Base-by-base conservation (phyloP, 2,113 vertebrate species). In the Hypomesus transpacificus region DNA sequence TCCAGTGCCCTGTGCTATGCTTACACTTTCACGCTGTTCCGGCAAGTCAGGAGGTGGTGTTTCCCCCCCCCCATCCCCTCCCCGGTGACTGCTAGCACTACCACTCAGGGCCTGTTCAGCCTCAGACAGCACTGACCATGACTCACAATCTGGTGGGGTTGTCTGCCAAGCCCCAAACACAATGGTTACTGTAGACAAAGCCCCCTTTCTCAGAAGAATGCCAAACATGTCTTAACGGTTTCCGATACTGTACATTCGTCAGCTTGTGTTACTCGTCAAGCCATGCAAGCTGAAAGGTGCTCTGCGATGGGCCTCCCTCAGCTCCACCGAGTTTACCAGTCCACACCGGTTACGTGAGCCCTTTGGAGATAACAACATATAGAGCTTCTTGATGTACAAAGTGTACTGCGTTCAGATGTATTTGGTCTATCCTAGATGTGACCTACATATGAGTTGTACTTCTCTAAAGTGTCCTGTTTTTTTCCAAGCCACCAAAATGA, bases 131-230 rank as follows among this genome's bases (percentile, higher is more conserved):
- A 75, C 79, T 80, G 72, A 78, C 76, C 81, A 77, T 89, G 89
- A 91, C 84, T 91, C 89, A 90, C 21, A 76, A 85, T 86, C 87
- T 84, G 80, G 68, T 83, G 76, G 24, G 66, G 70, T 46, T 79
- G 82, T 84, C 84, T 86, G 89, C 80, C 83, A 82, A 71, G 18
- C 64, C 65, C 71, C 76, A 69, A 80, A 84, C 84, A 91, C 88
- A 91, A 90, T 89, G 84, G 82, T 34, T 75, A 80, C 76, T 74
- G 73, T 76, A 84, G 88, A 90, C 88, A 87, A 86, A 81, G 51
- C 80, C 39, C 73, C 59, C 68, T 77, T 76, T 73, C 74, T 82
- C 46, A 75, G 73, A 82, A 86, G 82, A 88, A 87, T 87, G 87
- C 80, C 69, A 84, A 81, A 83, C 84, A 86, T 81, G 84, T 84